phyloP scores from a whole-genome alignment of 37 sponge, comb jelly and placozoan genomes.

The Oscarella lobularis region DNA sequence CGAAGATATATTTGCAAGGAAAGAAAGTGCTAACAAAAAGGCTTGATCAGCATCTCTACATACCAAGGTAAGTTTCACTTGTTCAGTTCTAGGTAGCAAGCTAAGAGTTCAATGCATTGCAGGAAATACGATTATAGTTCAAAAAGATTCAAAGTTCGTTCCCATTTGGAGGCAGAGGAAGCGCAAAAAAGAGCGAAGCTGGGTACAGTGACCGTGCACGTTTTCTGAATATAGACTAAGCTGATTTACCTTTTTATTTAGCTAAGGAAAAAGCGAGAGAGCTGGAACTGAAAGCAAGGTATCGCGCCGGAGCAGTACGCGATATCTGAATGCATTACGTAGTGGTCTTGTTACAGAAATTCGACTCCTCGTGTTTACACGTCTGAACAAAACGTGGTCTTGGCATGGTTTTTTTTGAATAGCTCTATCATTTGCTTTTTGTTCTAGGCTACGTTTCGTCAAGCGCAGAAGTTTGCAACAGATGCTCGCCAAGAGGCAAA shows the following conservation, averaged over 20 bases:
- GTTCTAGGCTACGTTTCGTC: slow-evolving; percentile 1
- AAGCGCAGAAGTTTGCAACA: slow-evolving; percentile 13
- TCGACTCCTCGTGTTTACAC: no score
- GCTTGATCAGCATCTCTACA: background rate
- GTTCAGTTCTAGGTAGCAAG: background rate
- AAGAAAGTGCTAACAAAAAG: background rate
- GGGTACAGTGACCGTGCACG: no score
- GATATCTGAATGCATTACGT: no score
- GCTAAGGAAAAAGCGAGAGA: slow-evolving; percentile 26
- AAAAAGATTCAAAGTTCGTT: slow-evolving; percentile 20
- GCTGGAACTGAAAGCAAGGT: no score
- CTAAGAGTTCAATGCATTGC: no score
- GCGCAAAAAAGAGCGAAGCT: slow-evolving; percentile 13
- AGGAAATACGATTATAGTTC: slow-evolving; percentile 25
- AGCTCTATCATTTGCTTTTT: background rate
- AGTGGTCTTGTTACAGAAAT: no score
- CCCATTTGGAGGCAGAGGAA: slow-evolving; percentile 13
- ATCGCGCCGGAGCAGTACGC: no score
- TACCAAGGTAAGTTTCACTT: background rate
- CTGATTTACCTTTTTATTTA: no score
- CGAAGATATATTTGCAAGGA: slow-evolving; percentile 18
- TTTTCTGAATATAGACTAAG: no score
- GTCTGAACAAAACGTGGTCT: no score
- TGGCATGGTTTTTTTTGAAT: no score
- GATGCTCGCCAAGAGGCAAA: slow-evolving; percentile 18